phyloP scores from a whole-genome alignment of 1,140 invertebrate species.

The Bombus superbus region DNA sequence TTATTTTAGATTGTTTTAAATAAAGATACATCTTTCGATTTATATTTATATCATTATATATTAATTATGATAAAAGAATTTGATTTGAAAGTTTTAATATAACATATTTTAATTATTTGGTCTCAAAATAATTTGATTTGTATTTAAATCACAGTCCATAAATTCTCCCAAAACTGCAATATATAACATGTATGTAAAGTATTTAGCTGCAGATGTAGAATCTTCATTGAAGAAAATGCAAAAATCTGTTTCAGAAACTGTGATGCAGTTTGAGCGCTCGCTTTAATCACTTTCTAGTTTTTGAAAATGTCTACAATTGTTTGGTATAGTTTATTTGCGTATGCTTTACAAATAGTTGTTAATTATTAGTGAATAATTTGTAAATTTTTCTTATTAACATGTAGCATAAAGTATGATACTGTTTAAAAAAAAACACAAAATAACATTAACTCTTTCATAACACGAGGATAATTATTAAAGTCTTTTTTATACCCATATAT shows the following conservation, averaged over 20 bases:
- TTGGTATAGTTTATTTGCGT: neutral
- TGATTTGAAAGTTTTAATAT: no score
- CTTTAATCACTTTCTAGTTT: no score
- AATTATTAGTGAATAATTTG: neutral
- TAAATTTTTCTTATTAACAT: neutral
- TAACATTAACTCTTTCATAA: neutral
- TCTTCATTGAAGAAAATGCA: neutral
- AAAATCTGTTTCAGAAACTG: no score
- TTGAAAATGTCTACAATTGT: neutral
- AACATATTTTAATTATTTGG: no score
- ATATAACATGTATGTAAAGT: neutral
- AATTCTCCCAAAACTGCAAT: neutral
- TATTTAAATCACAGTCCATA: neutral
- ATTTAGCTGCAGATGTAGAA: neutral
- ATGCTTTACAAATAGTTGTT: neutral
- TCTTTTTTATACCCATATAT: neutral
- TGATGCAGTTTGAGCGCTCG: no score
- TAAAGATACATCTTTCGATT: neutral
- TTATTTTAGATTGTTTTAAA: neutral
- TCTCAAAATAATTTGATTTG: no score
- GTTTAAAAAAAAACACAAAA: neutral
- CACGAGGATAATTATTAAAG: neutral
- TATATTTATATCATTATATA: neutral
- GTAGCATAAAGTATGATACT: neutral
- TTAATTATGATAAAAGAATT: no score